Evolutionary conservation across 2,113 vertebrate genomes (phyloP).

Genomic region (Peucedramus taeniatus): DNA sequence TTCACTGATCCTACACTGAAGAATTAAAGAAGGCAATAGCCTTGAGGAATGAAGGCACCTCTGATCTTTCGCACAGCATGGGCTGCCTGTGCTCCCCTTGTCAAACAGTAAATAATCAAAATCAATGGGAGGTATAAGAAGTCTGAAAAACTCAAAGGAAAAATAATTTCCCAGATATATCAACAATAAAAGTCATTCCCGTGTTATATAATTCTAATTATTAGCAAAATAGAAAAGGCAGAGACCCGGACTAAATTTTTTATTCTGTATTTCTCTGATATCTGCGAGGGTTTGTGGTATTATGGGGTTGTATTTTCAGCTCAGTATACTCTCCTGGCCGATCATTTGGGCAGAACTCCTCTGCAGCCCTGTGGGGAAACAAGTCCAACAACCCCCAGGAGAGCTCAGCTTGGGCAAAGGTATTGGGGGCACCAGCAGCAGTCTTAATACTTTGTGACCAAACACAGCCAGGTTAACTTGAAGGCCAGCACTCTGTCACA

Average conservation of each 20-base stretch:
- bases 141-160: constrained; percentile 33
- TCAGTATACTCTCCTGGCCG: not conserved
- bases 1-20: constrained; percentile 59
- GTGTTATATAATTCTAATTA: not conserved
- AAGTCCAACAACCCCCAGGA: not conserved
- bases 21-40: constrained; percentile 70
- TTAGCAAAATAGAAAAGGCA: constrained; percentile 18
- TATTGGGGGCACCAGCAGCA: not conserved
- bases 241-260: not conserved
- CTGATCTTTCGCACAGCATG: constrained; percentile 65
- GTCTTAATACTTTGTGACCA: not conserved
- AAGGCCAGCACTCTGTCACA: not conserved
- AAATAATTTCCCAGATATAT: constrained; percentile 46
- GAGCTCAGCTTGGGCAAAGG: not conserved
- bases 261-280: not conserved
- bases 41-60: constrained; percentile 64
- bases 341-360: not conserved
- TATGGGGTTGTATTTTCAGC: not conserved
- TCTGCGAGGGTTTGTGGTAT: not conserved
- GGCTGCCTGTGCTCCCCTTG: constrained; percentile 52
- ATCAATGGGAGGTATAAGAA: constrained; percentile 63
- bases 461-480: not conserved
- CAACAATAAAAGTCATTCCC: not conserved
- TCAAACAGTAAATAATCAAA: constrained; percentile 71
- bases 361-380: not conserved